Evolutionary conservation across 2,113 vertebrate species (phyloP), one percentile per base, ranked within the genome.

Genomic region (Girardinichthys multiradiatus): DNA sequence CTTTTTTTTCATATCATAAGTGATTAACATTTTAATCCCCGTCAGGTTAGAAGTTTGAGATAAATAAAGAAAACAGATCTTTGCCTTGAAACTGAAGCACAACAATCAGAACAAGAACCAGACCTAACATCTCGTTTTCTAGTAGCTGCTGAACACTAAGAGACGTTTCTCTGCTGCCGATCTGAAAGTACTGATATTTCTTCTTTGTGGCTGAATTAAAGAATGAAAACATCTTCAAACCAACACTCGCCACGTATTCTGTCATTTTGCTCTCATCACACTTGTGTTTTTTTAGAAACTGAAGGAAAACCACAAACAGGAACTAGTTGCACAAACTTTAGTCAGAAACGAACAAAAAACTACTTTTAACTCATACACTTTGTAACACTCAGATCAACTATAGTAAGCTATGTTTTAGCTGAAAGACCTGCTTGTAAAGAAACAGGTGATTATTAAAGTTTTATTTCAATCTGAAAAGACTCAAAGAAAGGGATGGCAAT

Each of bases 81-180:
- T 62, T 62, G 35, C 60, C 60, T 62, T 62, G 17, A 62, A 33
- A 24, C 60, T 62, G 60, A 62, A 62, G 60, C 30, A 35, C 4
- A 31, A 62, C 29, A 9, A 62, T 31, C 19, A 62, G 30, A 62
- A 62, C n/a, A n/a, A 62, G 30, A 14, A 29, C 31, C 31, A 33
- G 60, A 11, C 9, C 19, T 19, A 24, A 10, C 60, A 62, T 62
- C 21, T 33, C 9, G 8, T 62, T 5, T 5, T 51, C 48, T 24
- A 51, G 21, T 21, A 19, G 17, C 57, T 17, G 5, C 57, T 35
- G 30, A 33, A 35, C n/a, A n/a, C 60, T 12, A 4, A 33, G 60
- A 33, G 21, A 35, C 11, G 9, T 24, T 62, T 62, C 21, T 33
- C 29, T 33, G 19, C 30, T 62, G 21, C 29, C 2, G 59, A 31